Conservation (phyloP, 2,888 invertebrate genomes). For the Koerneria pararmatus region DNA sequence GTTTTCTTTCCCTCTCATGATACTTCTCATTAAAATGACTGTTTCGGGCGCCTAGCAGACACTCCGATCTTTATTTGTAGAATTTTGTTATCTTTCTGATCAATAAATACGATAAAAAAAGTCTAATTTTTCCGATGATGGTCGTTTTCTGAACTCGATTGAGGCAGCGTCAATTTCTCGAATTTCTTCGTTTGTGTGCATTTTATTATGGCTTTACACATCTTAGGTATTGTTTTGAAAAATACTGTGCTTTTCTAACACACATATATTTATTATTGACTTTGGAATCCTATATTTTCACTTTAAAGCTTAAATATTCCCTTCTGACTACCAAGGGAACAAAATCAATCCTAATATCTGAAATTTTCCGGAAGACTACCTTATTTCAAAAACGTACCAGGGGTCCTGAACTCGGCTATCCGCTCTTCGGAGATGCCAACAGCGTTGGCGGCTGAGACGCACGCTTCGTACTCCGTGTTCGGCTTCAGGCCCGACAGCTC, state of each 20-base stretch:
- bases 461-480: constrained; percentile 79
- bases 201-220: no score
- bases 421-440: constrained; percentile 79
- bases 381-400: constrained; percentile 26
- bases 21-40: not conserved
- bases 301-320: not conserved
- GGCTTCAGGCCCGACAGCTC: constrained; percentile 67
- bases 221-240: no score
- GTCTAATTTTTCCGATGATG: no score
- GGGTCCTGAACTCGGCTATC: constrained; percentile 68
- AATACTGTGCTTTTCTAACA: no score
- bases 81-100: no score
- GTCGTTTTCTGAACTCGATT: no score
- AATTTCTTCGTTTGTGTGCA: no score
- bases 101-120: no score
- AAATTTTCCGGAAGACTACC: constrained; percentile 13
- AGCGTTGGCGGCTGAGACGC: constrained; percentile 78
- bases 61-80: not conserved
- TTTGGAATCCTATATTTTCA: no score
- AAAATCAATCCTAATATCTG: not conserved
- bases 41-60: not conserved
- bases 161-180: no score
- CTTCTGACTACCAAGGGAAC: no score
- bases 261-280: no score
- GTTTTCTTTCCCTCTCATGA: not conserved